These are phyloP conservation scores for Ridgeia piscesae DNA, from an alignment of 1,140 invertebrate species.

Conservation along the genomic window DNA sequence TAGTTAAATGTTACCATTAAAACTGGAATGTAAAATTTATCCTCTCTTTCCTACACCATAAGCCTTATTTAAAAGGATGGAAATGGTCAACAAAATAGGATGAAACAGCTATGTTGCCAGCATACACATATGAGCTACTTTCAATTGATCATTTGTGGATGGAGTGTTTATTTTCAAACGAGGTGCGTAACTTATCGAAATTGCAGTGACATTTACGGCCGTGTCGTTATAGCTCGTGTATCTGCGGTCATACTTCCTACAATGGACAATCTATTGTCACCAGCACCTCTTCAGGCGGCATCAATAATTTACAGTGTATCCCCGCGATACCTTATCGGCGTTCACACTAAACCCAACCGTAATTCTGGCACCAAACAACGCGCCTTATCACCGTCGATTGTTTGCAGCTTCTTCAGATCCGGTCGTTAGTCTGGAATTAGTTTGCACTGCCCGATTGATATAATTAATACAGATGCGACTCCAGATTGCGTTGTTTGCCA, in stretches of 20 bases:
- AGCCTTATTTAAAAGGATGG: too few relatives aligned
- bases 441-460: conserved; percentile 4
- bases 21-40: too few relatives aligned
- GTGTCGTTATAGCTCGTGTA: neutral
- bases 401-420: neutral
- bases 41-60: too few relatives aligned
- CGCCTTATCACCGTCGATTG: neutral
- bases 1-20: too few relatives aligned
- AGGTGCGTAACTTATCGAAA: neutral
- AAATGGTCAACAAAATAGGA: too few relatives aligned
- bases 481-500: neutral
- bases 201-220: neutral
- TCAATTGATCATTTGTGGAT: too few relatives aligned
- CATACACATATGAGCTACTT: too few relatives aligned
- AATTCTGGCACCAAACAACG: neutral
- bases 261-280: neutral
- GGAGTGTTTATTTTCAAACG: too few relatives aligned
- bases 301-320: conserved; percentile 9
- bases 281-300: neutral
- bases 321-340: neutral
- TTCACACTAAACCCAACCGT: conserved; percentile 15
- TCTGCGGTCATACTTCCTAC: neutral
- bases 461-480: neutral
- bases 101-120: too few relatives aligned
- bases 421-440: neutral